Evolutionary conservation across 2,888 invertebrate species (phyloP).

Genomic region (Ochlodes sylvanus): DNA sequence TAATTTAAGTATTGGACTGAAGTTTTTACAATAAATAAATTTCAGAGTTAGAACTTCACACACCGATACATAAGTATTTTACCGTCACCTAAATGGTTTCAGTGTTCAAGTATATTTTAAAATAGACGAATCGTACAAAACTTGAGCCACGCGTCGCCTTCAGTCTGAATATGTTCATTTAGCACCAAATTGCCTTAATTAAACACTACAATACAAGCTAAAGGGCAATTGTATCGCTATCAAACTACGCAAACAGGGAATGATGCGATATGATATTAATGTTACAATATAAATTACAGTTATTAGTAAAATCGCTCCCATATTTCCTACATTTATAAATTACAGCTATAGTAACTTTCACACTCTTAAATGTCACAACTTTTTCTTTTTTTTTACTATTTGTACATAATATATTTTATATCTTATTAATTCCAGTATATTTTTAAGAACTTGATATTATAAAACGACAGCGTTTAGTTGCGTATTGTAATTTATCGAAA

Average conservation of each 20-base stretch:
- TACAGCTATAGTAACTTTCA: constrained; percentile 19
- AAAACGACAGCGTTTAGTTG: not conserved
- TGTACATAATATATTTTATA: constrained; percentile 19
- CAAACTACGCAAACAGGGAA: constrained; percentile 73
- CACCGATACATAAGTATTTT: constrained; percentile 1
- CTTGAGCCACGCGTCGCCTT: constrained; percentile 68
- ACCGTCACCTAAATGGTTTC: not conserved
- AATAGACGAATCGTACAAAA: constrained; percentile 48
- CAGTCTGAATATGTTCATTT: constrained; percentile 70
- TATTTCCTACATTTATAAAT: constrained; percentile 12
- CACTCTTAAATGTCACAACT: constrained; percentile 6
- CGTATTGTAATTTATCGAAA: no score
- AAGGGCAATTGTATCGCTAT: constrained; percentile 70
- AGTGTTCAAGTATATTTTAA: not conserved
- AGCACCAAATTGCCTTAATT: constrained; percentile 76
- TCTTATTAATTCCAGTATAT: constrained; percentile 7
- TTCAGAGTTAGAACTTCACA: not conserved
- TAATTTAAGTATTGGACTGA: constrained; percentile 10
- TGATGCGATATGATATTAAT: constrained; percentile 68
- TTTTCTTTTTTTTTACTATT: constrained; percentile 4
- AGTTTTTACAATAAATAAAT: not conserved
- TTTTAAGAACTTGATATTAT: not conserved
- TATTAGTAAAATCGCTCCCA: constrained; percentile 30
- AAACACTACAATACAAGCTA: constrained; percentile 57
- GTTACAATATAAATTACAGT: constrained; percentile 46